Conservation (phyloP, 1,140 invertebrate species). For the Aphelinus atriplicis region DNA sequence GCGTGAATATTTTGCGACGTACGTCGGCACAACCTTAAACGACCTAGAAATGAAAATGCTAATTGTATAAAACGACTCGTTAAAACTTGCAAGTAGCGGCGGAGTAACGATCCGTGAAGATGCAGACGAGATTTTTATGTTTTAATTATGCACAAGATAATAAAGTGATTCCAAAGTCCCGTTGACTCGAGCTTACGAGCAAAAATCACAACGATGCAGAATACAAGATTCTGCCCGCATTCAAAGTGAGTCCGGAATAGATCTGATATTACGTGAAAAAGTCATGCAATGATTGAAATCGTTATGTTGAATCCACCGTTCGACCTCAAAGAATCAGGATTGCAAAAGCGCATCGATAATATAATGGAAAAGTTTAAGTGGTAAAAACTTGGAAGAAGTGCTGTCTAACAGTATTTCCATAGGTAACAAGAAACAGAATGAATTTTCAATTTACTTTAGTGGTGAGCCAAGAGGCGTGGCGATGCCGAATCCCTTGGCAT, state of each 20-base stretch:
- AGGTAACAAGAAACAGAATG: background rate
- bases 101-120: conserved; percentile 27
- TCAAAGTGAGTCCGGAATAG: no score
- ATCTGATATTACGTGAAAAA: no score
- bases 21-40: conserved; percentile 2
- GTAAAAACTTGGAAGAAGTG: conserved; percentile 15
- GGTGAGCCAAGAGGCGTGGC: conserved; percentile 91
- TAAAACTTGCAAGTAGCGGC: conserved; percentile 23
- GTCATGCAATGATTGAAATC: no score
- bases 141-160: conserved; percentile 24
- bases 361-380: background rate
- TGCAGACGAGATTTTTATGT: conserved; percentile 8
- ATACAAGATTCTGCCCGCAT: no score
- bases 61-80: conserved; percentile 23
- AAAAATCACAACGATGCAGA: no score
- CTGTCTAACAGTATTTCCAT: background rate
- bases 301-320: no score
- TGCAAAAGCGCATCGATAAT: no score
- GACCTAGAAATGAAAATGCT: conserved; percentile 25
- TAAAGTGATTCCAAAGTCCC: background rate
- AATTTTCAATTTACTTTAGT: conserved; percentile 70
- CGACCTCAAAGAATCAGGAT: no score
- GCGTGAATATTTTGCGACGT: background rate
- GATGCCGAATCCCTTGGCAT: conserved; percentile 93
- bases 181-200: no score